Base-by-base conservation (phyloP, 2,888 invertebrate species). In the Zelleria hepariella region DNA sequence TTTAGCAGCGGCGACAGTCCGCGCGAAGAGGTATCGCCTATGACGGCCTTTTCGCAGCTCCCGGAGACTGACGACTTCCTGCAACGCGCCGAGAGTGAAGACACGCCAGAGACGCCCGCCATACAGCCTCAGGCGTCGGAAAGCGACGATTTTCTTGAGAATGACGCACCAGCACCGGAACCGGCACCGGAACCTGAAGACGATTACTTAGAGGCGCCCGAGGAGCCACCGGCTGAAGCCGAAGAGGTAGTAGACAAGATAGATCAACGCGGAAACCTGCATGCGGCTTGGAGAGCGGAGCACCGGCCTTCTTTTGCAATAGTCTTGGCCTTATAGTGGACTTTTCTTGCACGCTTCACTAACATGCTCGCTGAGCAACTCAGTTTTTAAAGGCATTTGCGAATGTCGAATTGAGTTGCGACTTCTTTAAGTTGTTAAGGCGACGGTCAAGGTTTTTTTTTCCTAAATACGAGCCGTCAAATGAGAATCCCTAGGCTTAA, bases 1-100 rank as follows among this genome's bases (percentile, higher is more conserved):
- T 86, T 90, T 68, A 75, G 77, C 60, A 73, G 75, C 59, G 68
- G 75, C 58, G 69, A 76, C 64, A 78, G 73, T 58, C 77, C 78
- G 0, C 62, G 70, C 0, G 75, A 77, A 2, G 77, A 77, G 71
- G 81, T 81, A 52, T 62, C 66, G 25, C 20, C 25, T 23, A 24
- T 53, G 10, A n/a, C 24, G 53, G 20, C 18, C 21, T 47, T 53
- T 20, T 42, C 32, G 15, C 15, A 42, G 32, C 10, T 3, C 32
- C 10, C 32, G 10, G 32, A 42, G 32, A 42, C 15, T 42, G 32
- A n/a, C n/a, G n/a, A 42, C 32, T 42, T 10, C 32, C 32, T 42
- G 32, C 15, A 42, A 15, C 10, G 32, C 15, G 32, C 15, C 32
- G 32, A 10, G 15, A 3, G 15, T 0, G 32, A 42, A 42, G 1